Percentiles rank a stretch among this genome's conserved stretches.
These are phyloP conservation scores for Eumeta japonica DNA, from an alignment of 1,140 invertebrate genomes.

Conservation along the genomic window DNA sequence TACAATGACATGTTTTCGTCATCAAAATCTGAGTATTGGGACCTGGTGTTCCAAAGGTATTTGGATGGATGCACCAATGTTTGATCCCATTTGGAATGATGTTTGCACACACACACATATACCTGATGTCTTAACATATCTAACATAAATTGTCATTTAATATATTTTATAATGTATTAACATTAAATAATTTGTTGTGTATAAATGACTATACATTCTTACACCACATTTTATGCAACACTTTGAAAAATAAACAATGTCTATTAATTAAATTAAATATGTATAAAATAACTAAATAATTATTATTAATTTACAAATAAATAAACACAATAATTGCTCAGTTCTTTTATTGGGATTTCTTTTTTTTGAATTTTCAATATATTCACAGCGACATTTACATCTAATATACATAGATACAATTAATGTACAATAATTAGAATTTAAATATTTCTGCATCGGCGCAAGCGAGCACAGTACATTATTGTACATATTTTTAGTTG, in stretches of 20 bases:
- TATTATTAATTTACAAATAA: conserved; percentile 16
- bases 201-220: too few relatives aligned
- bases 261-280: conserved; percentile 1
- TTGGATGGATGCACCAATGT: conserved; percentile 35
- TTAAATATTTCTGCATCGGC: too few relatives aligned
- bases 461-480: too few relatives aligned
- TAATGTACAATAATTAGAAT: conserved; percentile 19
- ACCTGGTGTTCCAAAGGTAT: conserved; percentile 34
- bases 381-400: conserved; percentile 32
- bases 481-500: too few relatives aligned
- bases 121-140: too few relatives aligned
- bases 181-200: too few relatives aligned
- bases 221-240: too few relatives aligned
- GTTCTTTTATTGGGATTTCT: conserved; percentile 18
- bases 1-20: conserved; percentile 16
- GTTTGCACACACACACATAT: too few relatives aligned
- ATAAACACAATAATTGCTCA: too few relatives aligned
- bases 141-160: too few relatives aligned
- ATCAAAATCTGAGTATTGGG: conserved; percentile 24
- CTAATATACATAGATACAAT: conserved; percentile 15
- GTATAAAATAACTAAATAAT: conserved; percentile 12
- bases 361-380: conserved; percentile 22
- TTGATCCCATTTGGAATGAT: too few relatives aligned
- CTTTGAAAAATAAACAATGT: not conserved
- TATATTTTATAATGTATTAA: too few relatives aligned